Percentiles rank a stretch among this genome's conserved stretches.
phyloP scores from a whole-genome alignment of 1,140 invertebrate species.

The honey bee (Apis mellifera) region DNA sequence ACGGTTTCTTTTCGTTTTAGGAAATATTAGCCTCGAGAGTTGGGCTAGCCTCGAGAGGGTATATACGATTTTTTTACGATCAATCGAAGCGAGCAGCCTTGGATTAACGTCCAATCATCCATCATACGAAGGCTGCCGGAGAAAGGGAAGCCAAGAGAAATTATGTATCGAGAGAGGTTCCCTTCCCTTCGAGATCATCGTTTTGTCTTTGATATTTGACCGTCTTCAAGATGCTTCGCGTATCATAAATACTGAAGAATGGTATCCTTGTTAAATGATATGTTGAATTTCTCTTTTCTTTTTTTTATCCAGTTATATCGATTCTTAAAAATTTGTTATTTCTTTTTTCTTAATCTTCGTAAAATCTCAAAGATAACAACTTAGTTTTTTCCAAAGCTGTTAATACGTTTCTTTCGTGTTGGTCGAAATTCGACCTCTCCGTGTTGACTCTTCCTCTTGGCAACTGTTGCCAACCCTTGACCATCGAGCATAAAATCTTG shows the following conservation, averaged over 20 bases:
- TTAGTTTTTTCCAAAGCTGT: too few species aligned
- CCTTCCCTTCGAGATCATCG: background rate
- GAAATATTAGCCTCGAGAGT: slow-evolving; percentile 13
- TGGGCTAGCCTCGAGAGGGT: background rate
- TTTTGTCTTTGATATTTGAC: background rate
- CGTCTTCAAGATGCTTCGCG: background rate
- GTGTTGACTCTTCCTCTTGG: background rate
- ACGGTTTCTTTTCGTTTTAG: slow-evolving; percentile 38
- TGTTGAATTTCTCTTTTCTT: too few species aligned
- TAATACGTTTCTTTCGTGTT: background rate
- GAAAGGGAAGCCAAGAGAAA: slow-evolving; percentile 8
- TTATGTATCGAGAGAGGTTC: background rate
- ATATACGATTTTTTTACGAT: background rate
- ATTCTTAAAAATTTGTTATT: too few species aligned
- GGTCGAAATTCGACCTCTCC: background rate
- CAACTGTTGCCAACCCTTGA: background rate
- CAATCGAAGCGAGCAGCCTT: background rate
- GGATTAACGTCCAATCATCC: slow-evolving; percentile 2
- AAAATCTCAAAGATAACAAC: too few species aligned
- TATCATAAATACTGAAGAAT: background rate
- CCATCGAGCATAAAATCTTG: slow-evolving; percentile 17
- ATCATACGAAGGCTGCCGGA: background rate
- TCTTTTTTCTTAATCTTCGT: too few species aligned
- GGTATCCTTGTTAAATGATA: background rate
- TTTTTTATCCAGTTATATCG: too few species aligned